phyloP scores from a whole-genome alignment of 1,140 invertebrate genomes.

The Pseudomyrmex cubaensis region DNA sequence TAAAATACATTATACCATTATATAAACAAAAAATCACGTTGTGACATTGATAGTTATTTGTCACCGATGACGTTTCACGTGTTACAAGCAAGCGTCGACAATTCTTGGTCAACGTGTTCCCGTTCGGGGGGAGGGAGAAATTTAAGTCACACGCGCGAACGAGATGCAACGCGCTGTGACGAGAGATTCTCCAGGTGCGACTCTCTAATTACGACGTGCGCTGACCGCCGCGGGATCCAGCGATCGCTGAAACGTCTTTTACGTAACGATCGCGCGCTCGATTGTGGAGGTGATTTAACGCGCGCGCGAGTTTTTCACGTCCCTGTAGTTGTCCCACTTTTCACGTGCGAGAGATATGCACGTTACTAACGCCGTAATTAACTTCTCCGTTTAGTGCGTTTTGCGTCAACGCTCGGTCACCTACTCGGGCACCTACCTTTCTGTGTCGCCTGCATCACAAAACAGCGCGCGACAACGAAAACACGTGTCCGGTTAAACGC shows the following conservation, averaged over 20 bases:
- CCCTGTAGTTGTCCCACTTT: constrained; percentile 59
- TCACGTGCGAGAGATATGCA: constrained; percentile 9
- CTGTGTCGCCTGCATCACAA: too few relatives aligned
- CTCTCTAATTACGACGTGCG: constrained; percentile 44
- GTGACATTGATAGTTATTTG: too few relatives aligned
- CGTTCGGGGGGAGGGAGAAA: too few relatives aligned
- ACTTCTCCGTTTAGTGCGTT: constrained; percentile 25
- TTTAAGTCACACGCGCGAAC: too few relatives aligned
- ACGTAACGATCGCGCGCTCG: constrained; percentile 54
- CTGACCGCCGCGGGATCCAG: constrained; percentile 15
- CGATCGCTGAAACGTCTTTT: constrained; percentile 61
- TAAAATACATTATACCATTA: too few relatives aligned
- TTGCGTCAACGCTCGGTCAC: background rate
- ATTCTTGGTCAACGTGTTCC: too few relatives aligned
- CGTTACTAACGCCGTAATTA: constrained; percentile 33
- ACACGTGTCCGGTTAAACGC: too few relatives aligned
- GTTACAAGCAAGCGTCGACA: too few relatives aligned
- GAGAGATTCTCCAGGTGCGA: background rate
- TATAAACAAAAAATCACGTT: too few relatives aligned
- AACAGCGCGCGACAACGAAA: too few relatives aligned
- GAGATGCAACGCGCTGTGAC: background rate
- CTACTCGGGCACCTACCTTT: background rate
- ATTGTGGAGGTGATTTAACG: constrained; percentile 28
- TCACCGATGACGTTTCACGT: too few relatives aligned
- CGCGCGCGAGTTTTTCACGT: constrained; percentile 32